These are phyloP conservation scores for Luscinia megarhynchos DNA, from an alignment of 2,797 vertebrate genomes.

Conservation along the genomic window DNA sequence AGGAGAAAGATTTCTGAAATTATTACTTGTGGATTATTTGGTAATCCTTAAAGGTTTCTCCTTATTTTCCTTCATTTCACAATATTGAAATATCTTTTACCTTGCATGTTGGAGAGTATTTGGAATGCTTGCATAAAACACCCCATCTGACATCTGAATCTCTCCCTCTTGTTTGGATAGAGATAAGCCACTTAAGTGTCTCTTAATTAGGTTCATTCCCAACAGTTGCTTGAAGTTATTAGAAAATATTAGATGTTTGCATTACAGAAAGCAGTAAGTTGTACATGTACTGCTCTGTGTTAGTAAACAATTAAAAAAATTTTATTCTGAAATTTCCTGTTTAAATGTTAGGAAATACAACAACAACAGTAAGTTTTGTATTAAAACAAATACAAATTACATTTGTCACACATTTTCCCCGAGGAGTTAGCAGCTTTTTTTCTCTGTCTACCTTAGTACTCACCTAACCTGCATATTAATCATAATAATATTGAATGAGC, in stretches of 20 bases:
- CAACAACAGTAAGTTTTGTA: neutral
- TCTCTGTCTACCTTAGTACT: neutral
- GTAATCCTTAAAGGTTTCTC: neutral
- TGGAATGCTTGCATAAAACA: neutral
- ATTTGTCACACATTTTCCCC: neutral
- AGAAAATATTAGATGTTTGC: neutral
- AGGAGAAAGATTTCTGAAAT: neutral
- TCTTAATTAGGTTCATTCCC: slow-evolving; percentile 3
- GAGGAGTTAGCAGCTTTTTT: neutral
- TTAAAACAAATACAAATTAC: neutral
- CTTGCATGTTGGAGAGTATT: neutral
- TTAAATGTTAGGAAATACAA: neutral
- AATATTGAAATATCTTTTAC: neutral
- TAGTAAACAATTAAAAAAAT: neutral
- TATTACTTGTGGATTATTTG: neutral
- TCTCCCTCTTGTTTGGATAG: neutral
- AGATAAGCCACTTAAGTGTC: neutral
- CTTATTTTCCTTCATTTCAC: neutral
- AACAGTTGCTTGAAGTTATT: neutral
- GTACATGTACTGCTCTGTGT: neutral
- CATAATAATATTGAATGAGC: neutral
- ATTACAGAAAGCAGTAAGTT: neutral
- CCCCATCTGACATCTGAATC: neutral
- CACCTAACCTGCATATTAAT: neutral
- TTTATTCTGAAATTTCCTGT: neutral